Percentiles rank a stretch among this genome's conserved stretches.
Evolutionary conservation across 2,113 vertebrate genomes (phyloP).

Genomic region (Salvelinus sp.): DNA sequence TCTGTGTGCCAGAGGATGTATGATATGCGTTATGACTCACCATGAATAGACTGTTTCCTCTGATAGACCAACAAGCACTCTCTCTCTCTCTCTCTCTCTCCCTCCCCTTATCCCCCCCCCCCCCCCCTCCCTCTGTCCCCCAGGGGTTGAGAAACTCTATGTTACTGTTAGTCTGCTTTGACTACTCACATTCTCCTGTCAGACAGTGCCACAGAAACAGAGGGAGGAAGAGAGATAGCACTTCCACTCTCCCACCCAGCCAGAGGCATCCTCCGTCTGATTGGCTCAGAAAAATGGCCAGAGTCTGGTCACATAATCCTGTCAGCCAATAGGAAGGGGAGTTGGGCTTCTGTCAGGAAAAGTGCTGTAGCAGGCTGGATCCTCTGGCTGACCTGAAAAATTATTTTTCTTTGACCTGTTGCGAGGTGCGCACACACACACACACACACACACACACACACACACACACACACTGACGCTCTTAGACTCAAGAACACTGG

Average conservation of each 20-base stretch:
- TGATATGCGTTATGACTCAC: background rate
- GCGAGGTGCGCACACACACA: background rate
- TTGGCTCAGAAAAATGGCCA: constrained; percentile 70
- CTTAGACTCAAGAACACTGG: background rate
- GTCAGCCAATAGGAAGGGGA: constrained; percentile 56
- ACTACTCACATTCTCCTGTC: background rate
- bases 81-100: background rate
- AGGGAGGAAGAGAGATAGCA: constrained; percentile 26
- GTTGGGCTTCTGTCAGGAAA: constrained; percentile 30
- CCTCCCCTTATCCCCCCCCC: too few relatives aligned
- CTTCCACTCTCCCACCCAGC: constrained; percentile 42
- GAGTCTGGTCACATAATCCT: constrained; percentile 66
- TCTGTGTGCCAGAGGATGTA: background rate
- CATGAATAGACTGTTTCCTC: background rate
- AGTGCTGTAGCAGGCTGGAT: constrained; percentile 50
- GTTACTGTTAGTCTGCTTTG: background rate
- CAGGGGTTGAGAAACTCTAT: too few relatives aligned
- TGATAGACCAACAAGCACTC: background rate
- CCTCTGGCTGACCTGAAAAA: constrained; percentile 39
- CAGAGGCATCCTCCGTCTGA: constrained; percentile 50
- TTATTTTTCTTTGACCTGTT: background rate
- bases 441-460: background rate
- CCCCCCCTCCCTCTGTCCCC: too few relatives aligned
- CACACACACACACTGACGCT: constrained; percentile 11
- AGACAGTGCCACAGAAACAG: constrained; percentile 2